Base-by-base conservation (phyloP, 1,140 invertebrate genomes). In the Nebria ingens region DNA sequence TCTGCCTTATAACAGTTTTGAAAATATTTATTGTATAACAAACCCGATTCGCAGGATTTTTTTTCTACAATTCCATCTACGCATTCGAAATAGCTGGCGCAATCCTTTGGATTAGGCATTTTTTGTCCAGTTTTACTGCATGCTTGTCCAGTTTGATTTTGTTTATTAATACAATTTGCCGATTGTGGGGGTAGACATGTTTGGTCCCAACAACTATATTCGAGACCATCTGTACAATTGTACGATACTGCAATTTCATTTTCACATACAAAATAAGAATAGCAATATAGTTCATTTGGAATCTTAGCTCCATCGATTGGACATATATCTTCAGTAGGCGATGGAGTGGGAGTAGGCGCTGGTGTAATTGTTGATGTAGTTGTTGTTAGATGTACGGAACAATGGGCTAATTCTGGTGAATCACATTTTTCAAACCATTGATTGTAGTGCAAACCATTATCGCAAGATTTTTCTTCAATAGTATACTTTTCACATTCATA, bases 181-280 rank as follows among this genome's bases (percentile, higher is more conserved):
- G 6, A 6, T 11, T 17, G 3, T 12, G 9, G 9, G 9, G 40
- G 40, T 17, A 45, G 17, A 45, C 40, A 45, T 45, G 9, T 17
- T 17, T 45, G 40, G 17, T 45, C 40, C 40, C 40, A 45, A 17
- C 40, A 45, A 45, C 40, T 45, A 45, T 45, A 45, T 45, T 17
- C 40, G 4, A 11, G 17, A 45, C 40, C 40, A 45, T 45, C 15
- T 45, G 40, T 9, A 45, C 40, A 45, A 4, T 6, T 12, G 9
- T 45, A 3, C 4, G 17, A 12, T 12, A 12, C 9, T 4, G 40
- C 9, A 12, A 4, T 17, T 17, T 45, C 40, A 45, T 45, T 17
- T 11, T 11, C 17, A 17, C 40, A 20, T 15, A 13, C 25, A 34
- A 45, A 54, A 29, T 54, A 45, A 12, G 6, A 11, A 45, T 45